Conservation (phyloP, 2,888 invertebrate species). For the Cordilura impudica region DNA sequence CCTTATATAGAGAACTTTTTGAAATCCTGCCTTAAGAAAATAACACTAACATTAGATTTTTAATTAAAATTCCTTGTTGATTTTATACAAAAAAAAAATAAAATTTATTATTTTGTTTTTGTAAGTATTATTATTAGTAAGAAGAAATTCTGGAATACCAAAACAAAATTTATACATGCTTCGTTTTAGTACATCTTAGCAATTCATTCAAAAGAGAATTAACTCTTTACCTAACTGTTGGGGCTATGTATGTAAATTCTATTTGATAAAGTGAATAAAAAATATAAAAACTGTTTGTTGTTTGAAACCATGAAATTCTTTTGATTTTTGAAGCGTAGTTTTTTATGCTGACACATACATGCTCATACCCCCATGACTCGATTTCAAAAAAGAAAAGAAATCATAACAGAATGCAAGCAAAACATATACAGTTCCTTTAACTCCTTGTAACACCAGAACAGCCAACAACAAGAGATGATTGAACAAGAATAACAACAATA, state of each 20-base stretch:
- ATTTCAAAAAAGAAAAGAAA: constrained; percentile 1
- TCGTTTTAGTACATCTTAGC: too few relatives aligned
- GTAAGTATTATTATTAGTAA: too few relatives aligned
- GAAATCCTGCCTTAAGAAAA: too few relatives aligned
- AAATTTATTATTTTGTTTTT: too few relatives aligned
- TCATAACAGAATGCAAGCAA: background rate
- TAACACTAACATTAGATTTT: too few relatives aligned
- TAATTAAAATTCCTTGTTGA: too few relatives aligned
- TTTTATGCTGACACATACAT: constrained; percentile 52
- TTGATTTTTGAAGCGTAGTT: constrained; percentile 52
- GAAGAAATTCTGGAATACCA: too few relatives aligned
- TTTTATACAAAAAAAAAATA: too few relatives aligned
- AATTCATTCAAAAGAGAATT: background rate
- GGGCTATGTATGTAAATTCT: constrained; percentile 9
- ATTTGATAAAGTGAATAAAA: constrained; percentile 6
- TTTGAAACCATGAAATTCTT: constrained; percentile 33
- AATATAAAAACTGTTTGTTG: background rate
- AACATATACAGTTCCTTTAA: constrained; percentile 29
- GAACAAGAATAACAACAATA: background rate
- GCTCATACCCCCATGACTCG: background rate
- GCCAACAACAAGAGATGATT: background rate
- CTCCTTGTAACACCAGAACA: constrained; percentile 7
- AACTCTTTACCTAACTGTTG: background rate
- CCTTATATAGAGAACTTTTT: too few relatives aligned
- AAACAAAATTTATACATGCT: too few relatives aligned